Conservation (phyloP, 2,797 vertebrate genomes). For the Pangasius sanitwongsei region DNA sequence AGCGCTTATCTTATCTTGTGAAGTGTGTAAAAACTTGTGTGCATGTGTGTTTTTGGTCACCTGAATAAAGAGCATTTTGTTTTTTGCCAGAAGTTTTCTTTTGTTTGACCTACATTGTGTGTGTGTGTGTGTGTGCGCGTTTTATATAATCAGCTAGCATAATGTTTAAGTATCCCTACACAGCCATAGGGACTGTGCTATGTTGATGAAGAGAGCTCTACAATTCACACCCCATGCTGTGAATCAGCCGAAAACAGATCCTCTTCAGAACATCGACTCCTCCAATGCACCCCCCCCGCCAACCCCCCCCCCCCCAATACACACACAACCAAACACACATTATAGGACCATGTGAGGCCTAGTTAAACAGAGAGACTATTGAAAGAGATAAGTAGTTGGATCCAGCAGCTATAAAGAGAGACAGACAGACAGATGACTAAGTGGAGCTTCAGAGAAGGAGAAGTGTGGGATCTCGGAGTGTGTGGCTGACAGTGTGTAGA, state of each 20-base stretch:
- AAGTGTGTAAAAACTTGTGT: background rate
- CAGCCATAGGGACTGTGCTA: conserved; percentile 9
- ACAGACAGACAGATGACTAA: conserved; percentile 42
- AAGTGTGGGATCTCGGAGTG: conserved; percentile 46
- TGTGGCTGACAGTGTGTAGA: conserved; percentile 54
- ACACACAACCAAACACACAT: background rate
- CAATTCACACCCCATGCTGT: conserved; percentile 24
- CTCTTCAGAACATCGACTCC: background rate
- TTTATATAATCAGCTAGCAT: conserved; percentile 24
- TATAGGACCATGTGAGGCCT: background rate
- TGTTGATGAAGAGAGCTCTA: conserved; percentile 15
- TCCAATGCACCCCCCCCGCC: background rate
- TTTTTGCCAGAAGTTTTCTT: background rate
- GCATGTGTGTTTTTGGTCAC: conserved; percentile 21
- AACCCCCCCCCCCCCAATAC: too few relatives aligned
- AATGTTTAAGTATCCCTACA: background rate
- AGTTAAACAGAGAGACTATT: conserved; percentile 24
- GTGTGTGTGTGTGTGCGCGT: background rate
- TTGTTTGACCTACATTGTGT: conserved; percentile 40
- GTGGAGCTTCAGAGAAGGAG: conserved; percentile 32
- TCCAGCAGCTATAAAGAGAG: conserved; percentile 29
- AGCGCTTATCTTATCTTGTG: background rate
- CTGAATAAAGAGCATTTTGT: background rate
- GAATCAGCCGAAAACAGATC: conserved; percentile 35
- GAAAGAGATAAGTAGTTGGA: conserved; percentile 38